Conservation (phyloP, 2,888 invertebrate species). For the Sceliomorpha sp. region DNA sequence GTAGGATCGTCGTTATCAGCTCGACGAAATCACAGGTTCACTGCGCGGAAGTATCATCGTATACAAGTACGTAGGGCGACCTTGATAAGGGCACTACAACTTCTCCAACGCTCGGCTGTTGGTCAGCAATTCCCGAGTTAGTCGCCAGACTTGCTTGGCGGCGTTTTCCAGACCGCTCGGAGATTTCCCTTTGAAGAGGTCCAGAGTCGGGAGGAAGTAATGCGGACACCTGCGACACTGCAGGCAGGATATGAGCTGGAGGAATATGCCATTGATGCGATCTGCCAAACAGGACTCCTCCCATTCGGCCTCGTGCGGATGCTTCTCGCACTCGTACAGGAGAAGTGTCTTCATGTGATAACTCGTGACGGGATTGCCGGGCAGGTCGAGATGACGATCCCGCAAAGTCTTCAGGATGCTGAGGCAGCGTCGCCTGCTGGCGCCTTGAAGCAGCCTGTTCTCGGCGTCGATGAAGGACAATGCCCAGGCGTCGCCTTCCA, state of each 20-base stretch:
- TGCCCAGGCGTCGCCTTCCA: conserved; percentile 94
- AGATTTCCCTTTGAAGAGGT: conserved; percentile 90
- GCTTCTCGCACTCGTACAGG: conserved; percentile 93
- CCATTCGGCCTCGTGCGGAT: conserved; percentile 90
- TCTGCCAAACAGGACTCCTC: conserved; percentile 90
- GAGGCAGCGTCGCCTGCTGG: conserved; percentile 87
- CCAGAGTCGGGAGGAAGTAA: conserved; percentile 91
- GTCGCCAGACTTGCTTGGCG: conserved; percentile 90
- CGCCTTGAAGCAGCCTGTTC: conserved; percentile 87
- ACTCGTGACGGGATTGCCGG: conserved; percentile 88
- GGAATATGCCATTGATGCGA: conserved; percentile 89
- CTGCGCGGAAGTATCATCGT: too few species aligned
- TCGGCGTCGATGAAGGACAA: conserved; percentile 90
- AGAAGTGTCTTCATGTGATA: conserved; percentile 90
- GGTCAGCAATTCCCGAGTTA: conserved; percentile 89
- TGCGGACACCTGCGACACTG: conserved; percentile 92
- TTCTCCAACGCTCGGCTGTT: conserved; percentile 90
- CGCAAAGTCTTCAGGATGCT: conserved; percentile 89
- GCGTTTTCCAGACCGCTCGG: conserved; percentile 89
- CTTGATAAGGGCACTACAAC: too few species aligned
- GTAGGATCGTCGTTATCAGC: too few species aligned
- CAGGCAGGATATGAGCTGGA: conserved; percentile 91
- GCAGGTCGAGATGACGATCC: conserved; percentile 88
- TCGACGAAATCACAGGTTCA: too few species aligned
- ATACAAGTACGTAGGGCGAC: too few species aligned